Evolutionary conservation across 1,140 invertebrate genomes (phyloP).

Genomic region (Hydropsyche tenuis): DNA sequence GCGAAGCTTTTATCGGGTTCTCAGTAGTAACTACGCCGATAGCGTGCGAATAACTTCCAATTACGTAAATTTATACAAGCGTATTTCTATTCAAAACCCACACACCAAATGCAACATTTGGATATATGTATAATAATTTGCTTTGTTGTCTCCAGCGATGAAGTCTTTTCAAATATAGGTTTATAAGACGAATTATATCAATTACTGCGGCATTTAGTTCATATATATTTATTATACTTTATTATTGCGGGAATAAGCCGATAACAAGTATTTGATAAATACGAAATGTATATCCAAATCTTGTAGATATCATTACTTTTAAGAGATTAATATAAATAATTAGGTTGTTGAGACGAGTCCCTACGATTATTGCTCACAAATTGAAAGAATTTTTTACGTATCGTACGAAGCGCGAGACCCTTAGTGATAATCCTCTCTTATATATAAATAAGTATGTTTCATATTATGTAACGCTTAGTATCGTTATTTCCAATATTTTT

Average conservation of each 20-base stretch:
- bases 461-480: not conserved
- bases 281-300: no score
- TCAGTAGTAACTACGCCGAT: constrained; percentile 10
- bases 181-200: no score
- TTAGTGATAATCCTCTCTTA: constrained; percentile 18
- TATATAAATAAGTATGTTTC: not conserved
- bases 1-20: constrained; percentile 10
- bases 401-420: not conserved
- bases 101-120: no score
- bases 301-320: no score
- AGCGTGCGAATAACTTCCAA: constrained; percentile 11
- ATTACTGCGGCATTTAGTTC: no score
- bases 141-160: no score
- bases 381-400: constrained; percentile 17
- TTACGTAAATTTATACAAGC: constrained; percentile 14
- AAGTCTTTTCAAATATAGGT: no score
- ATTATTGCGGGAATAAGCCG: no score
- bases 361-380: constrained; percentile 31
- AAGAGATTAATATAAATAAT: no score
- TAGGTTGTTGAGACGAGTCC: constrained; percentile 6
- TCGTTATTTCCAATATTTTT: not conserved
- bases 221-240: no score
- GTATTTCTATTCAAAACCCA: not conserved
- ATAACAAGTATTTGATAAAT: no score
- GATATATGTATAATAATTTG: no score